These are phyloP conservation scores for Aeoliscus strigatus DNA, from an alignment of 2,797 vertebrate species.

Conservation along the genomic window DNA sequence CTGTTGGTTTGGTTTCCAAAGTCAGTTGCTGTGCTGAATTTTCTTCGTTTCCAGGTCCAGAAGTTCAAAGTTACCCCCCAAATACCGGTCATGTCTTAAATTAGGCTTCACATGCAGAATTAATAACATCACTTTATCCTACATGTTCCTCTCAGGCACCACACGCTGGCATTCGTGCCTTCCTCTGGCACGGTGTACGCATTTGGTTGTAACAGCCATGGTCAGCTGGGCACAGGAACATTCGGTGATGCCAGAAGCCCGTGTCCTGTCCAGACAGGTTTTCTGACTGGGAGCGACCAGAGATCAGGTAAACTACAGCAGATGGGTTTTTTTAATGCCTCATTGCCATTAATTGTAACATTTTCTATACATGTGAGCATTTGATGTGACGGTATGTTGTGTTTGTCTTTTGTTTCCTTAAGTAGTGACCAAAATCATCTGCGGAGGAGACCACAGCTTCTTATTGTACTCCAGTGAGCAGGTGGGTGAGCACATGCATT, in stretches of 20 bases:
- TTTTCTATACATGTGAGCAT: too few relatives aligned
- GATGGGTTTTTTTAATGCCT: too few relatives aligned
- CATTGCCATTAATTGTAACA: too few relatives aligned
- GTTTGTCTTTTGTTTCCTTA: slow-evolving; percentile 7
- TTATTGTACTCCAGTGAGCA: slow-evolving; percentile 83
- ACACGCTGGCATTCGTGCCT: slow-evolving; percentile 93
- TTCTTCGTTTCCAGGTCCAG: too few relatives aligned
- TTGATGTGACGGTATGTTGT: too few relatives aligned
- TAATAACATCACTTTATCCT: too few relatives aligned
- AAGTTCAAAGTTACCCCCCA: too few relatives aligned
- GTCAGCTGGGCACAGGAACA: slow-evolving; percentile 87
- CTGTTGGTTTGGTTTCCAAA: too few relatives aligned
- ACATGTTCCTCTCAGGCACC: slow-evolving; percentile 72
- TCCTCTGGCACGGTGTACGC: slow-evolving; percentile 91
- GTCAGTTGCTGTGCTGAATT: too few relatives aligned
- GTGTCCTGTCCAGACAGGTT: slow-evolving; percentile 81
- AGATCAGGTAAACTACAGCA: slow-evolving; percentile 63
- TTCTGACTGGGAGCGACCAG: slow-evolving; percentile 71
- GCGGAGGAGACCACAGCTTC: slow-evolving; percentile 93
- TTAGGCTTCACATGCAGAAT: too few relatives aligned
- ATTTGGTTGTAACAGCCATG: slow-evolving; percentile 90
- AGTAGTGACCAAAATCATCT: slow-evolving; percentile 86
- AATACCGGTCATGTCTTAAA: too few relatives aligned
- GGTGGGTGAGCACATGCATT: slow-evolving; percentile 67
- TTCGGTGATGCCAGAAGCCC: slow-evolving; percentile 82